Base-by-base conservation (phyloP, 2,888 invertebrate species). In the Linnaemya tessellans region DNA sequence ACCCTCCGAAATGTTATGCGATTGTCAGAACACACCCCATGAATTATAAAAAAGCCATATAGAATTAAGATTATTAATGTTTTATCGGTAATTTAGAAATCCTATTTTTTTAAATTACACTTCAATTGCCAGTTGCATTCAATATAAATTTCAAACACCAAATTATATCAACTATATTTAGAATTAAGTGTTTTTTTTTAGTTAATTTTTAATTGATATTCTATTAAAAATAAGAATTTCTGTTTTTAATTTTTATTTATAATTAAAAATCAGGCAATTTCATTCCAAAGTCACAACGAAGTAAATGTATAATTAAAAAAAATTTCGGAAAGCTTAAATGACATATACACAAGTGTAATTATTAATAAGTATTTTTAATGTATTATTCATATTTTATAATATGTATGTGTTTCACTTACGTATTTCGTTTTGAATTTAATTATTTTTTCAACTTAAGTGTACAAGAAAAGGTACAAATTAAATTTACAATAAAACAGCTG, bases 391-490 rank as follows among this genome's bases (percentile, higher is more conserved):
- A 25, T 56, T 22, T 13, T 22, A 54, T 54, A 20, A 51, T 51
- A 51, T 43, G 43, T 3, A 43, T 13, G 10, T 43, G 1, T 22
- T 54, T 54, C n/a, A 22, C 25, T 35, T 15, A 30, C 18, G 18
- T 35, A 49, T 18, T n/a, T 35, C 8, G 11, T 67, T 49, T 35
- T 38, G 3, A 65, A 46, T 11, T 41, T 58, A 43, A 18, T 22
- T 43, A 30, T 41, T n/a, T 10, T 41, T 41, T 11, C 25, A 20
- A 35, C 18, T 58, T 8, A 3, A 3, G 5, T 73, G 18, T 73
- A 49, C 60, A 73, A 60, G 43, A 46, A 60, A 20, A 25, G 54
- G 58, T 73, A 60, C 73, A 73, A 73, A 62, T 60, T 60, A 49
- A 15, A 60, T 60, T 73, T 58, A 46, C 18, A 71, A 43, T 35